Evolutionary conservation across 2,888 invertebrate genomes (phyloP).

Genomic region (Troides helena): DNA sequence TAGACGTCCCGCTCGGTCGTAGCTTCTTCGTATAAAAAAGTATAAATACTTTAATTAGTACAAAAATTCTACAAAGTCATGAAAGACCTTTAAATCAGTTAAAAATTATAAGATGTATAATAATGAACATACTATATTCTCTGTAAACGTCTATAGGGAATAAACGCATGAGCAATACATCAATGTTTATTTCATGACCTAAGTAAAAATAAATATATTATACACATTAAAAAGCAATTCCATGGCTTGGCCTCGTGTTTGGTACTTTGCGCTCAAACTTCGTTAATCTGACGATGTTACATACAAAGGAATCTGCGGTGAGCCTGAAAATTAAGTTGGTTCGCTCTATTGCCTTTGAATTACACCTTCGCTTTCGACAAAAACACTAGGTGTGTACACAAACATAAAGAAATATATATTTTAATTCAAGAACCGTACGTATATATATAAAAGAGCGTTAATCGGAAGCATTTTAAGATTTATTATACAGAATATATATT

Average conservation of each 20-base stretch:
- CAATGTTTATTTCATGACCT: not conserved
- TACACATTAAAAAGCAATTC: constrained; percentile 7
- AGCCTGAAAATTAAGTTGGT: constrained; percentile 76
- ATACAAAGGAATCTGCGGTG: constrained; percentile 74
- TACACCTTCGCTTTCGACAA: constrained; percentile 52
- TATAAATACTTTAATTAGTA: too few species aligned
- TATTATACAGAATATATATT: too few species aligned
- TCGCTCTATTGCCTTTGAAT: constrained; percentile 75
- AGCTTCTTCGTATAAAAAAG: too few species aligned
- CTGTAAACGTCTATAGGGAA: not conserved
- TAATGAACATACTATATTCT: not conserved
- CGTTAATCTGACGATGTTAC: constrained; percentile 65
- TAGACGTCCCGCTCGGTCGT: too few species aligned
- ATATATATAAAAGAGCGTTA: too few species aligned
- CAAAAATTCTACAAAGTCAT: too few species aligned
- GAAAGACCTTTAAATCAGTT: not conserved
- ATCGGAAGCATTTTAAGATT: too few species aligned
- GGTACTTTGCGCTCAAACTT: constrained; percentile 57
- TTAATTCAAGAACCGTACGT: constrained; percentile 18
- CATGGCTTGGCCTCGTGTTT: constrained; percentile 27
- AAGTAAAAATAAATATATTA: not conserved
- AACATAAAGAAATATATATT: too few species aligned
- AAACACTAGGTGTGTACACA: constrained; percentile 6
- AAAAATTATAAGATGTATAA: not conserved
- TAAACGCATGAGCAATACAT: not conserved